Conservation (phyloP, 23 tunicate species). For the Ascidia mentula region DNA sequence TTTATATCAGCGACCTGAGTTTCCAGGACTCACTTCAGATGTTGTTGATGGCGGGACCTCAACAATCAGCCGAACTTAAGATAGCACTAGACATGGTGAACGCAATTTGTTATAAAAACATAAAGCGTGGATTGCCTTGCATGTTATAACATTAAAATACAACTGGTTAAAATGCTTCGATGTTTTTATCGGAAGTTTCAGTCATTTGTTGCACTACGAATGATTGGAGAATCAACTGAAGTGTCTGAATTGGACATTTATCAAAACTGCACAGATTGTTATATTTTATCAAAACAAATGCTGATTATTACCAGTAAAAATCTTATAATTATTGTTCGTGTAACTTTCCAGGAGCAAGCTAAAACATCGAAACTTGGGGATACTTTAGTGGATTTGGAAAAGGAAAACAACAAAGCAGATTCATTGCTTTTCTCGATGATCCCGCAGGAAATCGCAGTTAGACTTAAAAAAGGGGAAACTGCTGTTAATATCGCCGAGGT, state of each 20-base stretch:
- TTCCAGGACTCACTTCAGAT: conserved; percentile 51
- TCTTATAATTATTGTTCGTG: background rate
- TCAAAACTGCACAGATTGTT: too few relatives aligned
- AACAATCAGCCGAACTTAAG: conserved; percentile 46
- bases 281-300: background rate
- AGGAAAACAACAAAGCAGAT: conserved; percentile 46
- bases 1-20: conserved; percentile 53
- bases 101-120: too few relatives aligned
- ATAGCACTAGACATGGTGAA: conserved; percentile 44
- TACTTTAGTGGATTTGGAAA: conserved; percentile 29
- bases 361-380: conserved; percentile 42
- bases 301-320: background rate
- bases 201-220: too few relatives aligned
- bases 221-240: too few relatives aligned
- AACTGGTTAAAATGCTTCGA: background rate
- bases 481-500: conserved; percentile 50
- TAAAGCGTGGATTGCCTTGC: too few relatives aligned
- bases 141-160: background rate
- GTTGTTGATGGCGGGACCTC: conserved; percentile 48
- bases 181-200: background rate
- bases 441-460: conserved; percentile 40
- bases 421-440: conserved; percentile 44
- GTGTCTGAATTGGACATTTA: too few relatives aligned
- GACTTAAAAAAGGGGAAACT: conserved; percentile 43
- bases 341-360: conserved; percentile 37